Conservation (phyloP, 2,888 invertebrate genomes). For the Hipparchia sbordonii region DNA sequence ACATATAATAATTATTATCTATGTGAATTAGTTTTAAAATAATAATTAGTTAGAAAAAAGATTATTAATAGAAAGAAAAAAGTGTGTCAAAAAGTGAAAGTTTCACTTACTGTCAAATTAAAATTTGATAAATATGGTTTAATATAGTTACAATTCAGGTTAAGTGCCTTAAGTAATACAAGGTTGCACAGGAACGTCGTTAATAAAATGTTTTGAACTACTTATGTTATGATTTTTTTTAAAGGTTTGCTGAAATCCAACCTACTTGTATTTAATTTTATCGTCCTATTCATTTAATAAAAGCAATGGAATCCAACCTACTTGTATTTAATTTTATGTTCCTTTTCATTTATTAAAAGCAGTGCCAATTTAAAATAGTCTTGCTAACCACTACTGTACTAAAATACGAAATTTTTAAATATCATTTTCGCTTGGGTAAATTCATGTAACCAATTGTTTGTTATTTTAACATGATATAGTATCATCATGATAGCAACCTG, state of each 20-base stretch:
- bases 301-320: background rate
- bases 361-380: background rate
- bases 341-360: background rate
- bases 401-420: background rate
- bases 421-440: background rate
- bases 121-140: background rate
- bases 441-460: background rate
- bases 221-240: background rate
- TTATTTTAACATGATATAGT: no score
- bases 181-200: conserved; percentile 9
- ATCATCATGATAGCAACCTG: background rate
- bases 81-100: no score
- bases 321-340: background rate
- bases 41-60: no score
- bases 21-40: no score
- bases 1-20: no score
- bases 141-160: background rate
- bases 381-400: background rate
- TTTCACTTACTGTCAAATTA: no score
- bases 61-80: no score
- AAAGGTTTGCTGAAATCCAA: conserved; percentile 4
- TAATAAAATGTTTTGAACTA: background rate
- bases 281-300: background rate
- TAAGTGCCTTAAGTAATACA: conserved; percentile 2
- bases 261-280: background rate